Base-by-base conservation (phyloP, 2,113 vertebrate genomes). In the Callionymus lyra region DNA sequence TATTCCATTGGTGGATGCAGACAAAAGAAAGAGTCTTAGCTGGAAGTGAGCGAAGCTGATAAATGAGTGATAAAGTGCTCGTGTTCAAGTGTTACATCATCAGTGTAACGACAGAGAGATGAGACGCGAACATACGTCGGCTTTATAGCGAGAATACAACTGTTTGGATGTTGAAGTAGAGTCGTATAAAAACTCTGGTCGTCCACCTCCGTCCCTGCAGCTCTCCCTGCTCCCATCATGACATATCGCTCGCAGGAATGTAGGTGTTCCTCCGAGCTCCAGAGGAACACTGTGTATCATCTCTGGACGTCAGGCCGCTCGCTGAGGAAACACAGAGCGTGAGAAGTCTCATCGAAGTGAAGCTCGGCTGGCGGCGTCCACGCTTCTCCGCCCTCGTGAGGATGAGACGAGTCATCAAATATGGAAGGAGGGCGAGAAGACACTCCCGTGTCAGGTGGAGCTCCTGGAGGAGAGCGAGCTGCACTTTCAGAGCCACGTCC, bases 321-420 rank as follows among this genome's bases (percentile, higher is more conserved):
- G 31, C 13, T 35, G 21, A 58, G 6, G 35, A 48, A 49, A 53
- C 4, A 27, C 21, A 27, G 21, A 27, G 21, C 8, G 21, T 8
- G 4, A 27, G 21, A 27, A 8, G 4, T 27, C 21, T 8, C 8
- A 4, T 27, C 21, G 21, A 35, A 12, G 34, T 35, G 8, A 12
- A 35, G 2, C 5, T 8, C 34, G 2, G 14, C 34, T 13, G 4
- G 34, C 34, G 4, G n/a, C 6, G 34, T 36, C 34, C 34, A 35
- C 10, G 11, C 6, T 4, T 33, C 50, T 56, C 56, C 64, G 59
- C 47, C 70, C 68, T 66, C 65, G 48, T 70, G 68, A 65, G 70
- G 60, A 53, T 33, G 49, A 8, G 43, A 32, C 42, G 40, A 46
- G 27, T 63, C 44, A 50, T 60, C 59, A 58, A 18, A 64, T 37